Percentiles rank a stretch among this genome's conserved stretches.
These are phyloP conservation scores for Boulengeromyrus knoepffleri DNA, from an alignment of 2,113 vertebrate species.

Conservation along the genomic window DNA sequence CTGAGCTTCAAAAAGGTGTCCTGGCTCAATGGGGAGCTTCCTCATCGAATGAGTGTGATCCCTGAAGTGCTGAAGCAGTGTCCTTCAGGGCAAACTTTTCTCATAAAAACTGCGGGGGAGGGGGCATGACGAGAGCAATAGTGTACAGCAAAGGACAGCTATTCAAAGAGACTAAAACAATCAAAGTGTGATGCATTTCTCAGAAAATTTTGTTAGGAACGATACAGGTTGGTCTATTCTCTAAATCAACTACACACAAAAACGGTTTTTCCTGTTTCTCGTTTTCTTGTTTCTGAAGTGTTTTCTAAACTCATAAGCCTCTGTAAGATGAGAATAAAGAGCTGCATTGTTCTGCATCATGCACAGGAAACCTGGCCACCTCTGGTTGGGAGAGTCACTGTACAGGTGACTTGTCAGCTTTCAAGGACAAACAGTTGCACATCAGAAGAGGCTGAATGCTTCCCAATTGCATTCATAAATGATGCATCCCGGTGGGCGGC, in stretches of 20 bases:
- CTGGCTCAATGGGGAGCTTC: constrained; percentile 3
- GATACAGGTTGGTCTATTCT: not conserved
- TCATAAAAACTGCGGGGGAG: not conserved
- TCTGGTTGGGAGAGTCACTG: not conserved
- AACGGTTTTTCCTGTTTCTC: not conserved
- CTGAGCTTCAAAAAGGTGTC: constrained; percentile 45
- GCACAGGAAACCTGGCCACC: not conserved
- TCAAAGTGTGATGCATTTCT: not conserved
- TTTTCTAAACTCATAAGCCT: not conserved
- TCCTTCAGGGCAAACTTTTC: constrained; percentile 49
- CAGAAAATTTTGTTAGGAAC: not conserved
- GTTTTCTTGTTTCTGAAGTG: not conserved
- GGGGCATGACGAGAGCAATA: not conserved
- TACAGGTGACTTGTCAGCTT: not conserved
- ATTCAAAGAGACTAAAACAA: not conserved
- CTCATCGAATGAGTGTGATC: constrained; percentile 30
- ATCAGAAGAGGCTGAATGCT: not conserved
- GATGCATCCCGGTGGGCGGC: constrained; percentile 1
- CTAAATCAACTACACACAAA: not conserved
- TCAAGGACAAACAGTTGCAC: constrained; percentile 14
- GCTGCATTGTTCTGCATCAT: not conserved
- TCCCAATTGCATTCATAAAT: not conserved
- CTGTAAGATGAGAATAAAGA: not conserved
- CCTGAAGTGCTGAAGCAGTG: constrained; percentile 46
- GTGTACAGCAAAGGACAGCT: not conserved